Evolutionary conservation across 2,797 vertebrate genomes (phyloP), one percentile per base, ranked within the genome.

Genomic region (Steatocranus sp.): DNA sequence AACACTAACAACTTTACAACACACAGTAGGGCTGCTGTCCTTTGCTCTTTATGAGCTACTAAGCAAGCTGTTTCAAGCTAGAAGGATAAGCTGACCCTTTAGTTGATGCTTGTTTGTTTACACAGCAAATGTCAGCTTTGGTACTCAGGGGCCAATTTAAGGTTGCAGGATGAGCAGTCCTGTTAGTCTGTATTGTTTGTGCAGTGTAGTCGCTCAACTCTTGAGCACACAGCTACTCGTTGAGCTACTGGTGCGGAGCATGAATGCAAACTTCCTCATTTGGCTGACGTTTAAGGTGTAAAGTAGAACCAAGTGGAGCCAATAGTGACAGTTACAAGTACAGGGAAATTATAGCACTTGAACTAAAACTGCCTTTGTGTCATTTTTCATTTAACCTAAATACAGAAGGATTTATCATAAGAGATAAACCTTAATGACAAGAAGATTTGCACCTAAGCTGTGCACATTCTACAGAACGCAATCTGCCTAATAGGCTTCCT

Each of bases 101-200:
- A 87, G 78, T 77, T 46, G 36, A 3, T 73, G 81, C 86, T 87
- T 90, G 81, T 88, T 89, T 92, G 86, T 85, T 81, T 85, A 56
- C 75, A 86, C 80, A 87, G 83, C 82, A 87, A 91, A 91, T 81
- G 81, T 86, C 23, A 38, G 77, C 86, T 80, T 84, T 74, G 86
- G 81, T 88, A 88, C 91, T 86, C 78, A 6, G 15, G 83, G 80
- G 87, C 76, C 84, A 89, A 87, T 87, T 89, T 90, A 92, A 90
- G 82, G 79, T 84, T 53, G 50, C 50, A 75, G 86, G 78, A 90
- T 87, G 89, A 87, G 78, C 23, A 77, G 54, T 83, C 81, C 90
- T 75, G 87, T 89, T 92, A 87, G 81, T 89, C 84, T 87, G 83
- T 75, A 80, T 83, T 93, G 90, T 92, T 86, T 82, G 74, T 75